A percentile compares a stretch with the other conserved stretches of the same genome.
Evolutionary conservation across 2,113 vertebrate species (phyloP).

Genomic region (Hipposideros armiger): DNA sequence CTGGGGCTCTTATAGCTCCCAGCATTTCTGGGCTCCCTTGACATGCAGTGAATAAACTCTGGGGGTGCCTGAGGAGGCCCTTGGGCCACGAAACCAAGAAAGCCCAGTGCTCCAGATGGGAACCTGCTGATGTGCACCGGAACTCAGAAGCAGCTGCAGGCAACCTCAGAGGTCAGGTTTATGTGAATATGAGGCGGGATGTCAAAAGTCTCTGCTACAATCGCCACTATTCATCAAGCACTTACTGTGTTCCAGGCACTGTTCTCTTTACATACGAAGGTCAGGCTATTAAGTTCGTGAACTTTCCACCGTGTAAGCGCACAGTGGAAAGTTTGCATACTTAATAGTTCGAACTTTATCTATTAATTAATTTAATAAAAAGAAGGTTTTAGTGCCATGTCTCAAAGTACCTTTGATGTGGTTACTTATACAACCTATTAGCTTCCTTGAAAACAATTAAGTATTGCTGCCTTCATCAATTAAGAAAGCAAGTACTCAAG

Average conservation of each 20-base stretch:
- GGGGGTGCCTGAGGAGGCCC: not conserved
- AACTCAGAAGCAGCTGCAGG: not conserved
- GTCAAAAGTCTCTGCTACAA: not conserved
- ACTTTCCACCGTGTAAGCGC: no score
- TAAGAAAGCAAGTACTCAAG: conserved; percentile 12
- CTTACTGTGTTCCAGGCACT: not conserved
- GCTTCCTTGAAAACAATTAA: not conserved
- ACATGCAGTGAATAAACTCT: not conserved
- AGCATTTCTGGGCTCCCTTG: not conserved
- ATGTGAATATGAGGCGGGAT: not conserved
- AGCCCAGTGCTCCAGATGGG: not conserved
- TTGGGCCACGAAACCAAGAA: not conserved
- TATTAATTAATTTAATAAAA: conserved; percentile 12
- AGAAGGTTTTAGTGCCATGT: not conserved
- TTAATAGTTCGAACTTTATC: no score
- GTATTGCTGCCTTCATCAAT: conserved; percentile 4
- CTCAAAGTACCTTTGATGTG: not conserved
- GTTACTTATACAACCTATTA: not conserved
- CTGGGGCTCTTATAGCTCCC: not conserved
- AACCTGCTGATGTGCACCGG: not conserved
- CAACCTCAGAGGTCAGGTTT: not conserved
- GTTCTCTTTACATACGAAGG: not conserved
- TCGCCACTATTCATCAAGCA: not conserved
- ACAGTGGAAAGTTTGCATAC: no score
- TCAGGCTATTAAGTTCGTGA: no score